Conservation (phyloP, 2,797 vertebrate genomes). For the Nyctibius grandis region DNA sequence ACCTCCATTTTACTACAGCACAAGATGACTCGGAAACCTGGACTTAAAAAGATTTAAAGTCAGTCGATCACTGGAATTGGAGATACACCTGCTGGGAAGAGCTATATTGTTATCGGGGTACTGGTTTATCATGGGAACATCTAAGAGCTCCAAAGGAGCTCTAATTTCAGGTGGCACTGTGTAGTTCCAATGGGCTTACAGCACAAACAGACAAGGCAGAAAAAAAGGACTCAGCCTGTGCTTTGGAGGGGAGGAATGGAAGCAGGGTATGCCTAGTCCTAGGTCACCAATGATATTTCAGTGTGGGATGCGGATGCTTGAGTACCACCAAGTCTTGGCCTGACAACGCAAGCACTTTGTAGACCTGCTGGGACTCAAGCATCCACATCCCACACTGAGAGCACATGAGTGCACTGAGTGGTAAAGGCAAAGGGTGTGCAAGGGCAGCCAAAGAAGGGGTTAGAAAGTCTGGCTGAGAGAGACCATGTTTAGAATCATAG, state of each 20-base stretch:
- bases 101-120: not conserved
- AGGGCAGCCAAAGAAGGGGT: not conserved
- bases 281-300: not conserved
- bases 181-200: not conserved
- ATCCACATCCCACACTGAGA: not conserved
- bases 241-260: not conserved
- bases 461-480: not conserved
- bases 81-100: not conserved
- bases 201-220: not conserved
- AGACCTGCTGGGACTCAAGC: not conserved
- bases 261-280: not conserved
- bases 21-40: not conserved
- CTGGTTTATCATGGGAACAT: not conserved
- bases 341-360: not conserved
- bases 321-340: not conserved
- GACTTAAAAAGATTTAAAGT: not conserved
- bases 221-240: not conserved
- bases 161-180: not conserved
- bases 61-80: not conserved
- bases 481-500: not conserved
- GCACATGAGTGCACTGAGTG: not conserved
- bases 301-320: not conserved
- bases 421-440: not conserved
- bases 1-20: not conserved
- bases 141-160: not conserved